phyloP scores from a whole-genome alignment of 2,888 invertebrate species.

The Deroplatys truncata region DNA sequence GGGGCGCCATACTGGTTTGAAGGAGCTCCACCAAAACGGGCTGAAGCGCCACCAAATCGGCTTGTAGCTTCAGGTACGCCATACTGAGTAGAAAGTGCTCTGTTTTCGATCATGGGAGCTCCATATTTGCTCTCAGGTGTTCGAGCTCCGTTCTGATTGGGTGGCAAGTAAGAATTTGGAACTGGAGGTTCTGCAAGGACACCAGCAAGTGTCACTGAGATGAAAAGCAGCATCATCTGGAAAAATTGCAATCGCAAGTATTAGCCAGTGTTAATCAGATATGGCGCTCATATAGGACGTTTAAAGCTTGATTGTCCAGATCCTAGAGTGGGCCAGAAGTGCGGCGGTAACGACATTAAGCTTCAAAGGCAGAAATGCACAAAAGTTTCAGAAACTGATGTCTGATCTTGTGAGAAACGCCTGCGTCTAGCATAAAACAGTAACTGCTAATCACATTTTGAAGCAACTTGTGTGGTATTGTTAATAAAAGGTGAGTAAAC shows the following conservation, averaged over 20 bases:
- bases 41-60: not conserved
- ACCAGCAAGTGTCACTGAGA: constrained; percentile 4
- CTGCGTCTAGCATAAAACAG: no score
- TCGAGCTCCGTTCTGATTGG: constrained; percentile 46
- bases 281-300: no score
- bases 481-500: no score
- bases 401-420: no score
- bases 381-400: no score
- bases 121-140: constrained; percentile 41
- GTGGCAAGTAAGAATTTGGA: constrained; percentile 35
- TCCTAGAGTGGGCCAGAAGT: no score
- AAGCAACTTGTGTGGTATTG: no score
- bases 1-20: not conserved
- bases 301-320: no score
- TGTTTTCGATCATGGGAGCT: constrained; percentile 26
- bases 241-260: not conserved
- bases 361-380: no score
- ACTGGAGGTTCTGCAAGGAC: constrained; percentile 21
- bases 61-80: constrained; percentile 23
- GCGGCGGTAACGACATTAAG: no score
- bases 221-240: not conserved
- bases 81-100: constrained; percentile 25
- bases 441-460: no score
- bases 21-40: not conserved
- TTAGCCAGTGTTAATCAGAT: no score